Percentiles rank a stretch among this genome's conserved stretches.
Conservation (phyloP, 23 tunicate genomes). For the Trididemnum nubilum region DNA sequence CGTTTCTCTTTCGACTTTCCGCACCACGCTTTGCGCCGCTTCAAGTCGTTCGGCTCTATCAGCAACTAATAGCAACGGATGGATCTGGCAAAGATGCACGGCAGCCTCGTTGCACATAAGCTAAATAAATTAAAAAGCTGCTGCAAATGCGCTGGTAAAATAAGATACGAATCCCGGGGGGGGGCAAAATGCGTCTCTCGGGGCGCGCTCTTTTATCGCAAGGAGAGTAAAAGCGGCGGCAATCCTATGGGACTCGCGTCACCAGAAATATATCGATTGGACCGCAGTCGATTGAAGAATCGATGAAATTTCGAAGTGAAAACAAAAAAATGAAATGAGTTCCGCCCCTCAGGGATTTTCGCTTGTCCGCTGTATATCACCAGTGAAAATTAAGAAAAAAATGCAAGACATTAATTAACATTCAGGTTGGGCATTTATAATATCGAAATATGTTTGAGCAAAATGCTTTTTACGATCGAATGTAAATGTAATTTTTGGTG, state of each 20-base stretch:
- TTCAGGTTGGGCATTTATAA: too few relatives aligned
- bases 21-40: conserved; percentile 26
- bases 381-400: too few relatives aligned
- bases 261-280: background rate
- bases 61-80: conserved; percentile 13
- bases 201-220: background rate
- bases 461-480: too few relatives aligned
- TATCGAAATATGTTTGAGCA: too few relatives aligned
- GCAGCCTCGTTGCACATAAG: conserved; percentile 38
- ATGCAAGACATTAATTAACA: too few relatives aligned
- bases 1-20: conserved; percentile 6
- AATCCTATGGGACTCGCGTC: conserved; percentile 1
- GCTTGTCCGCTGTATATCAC: too few relatives aligned
- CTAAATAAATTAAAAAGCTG: background rate
- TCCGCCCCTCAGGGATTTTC: too few relatives aligned
- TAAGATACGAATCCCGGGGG: conserved; percentile 1
- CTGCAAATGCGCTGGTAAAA: background rate
- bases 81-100: conserved; percentile 3
- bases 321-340: too few relatives aligned
- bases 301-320: background rate
- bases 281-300: background rate
- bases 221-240: background rate
- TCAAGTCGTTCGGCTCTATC: conserved; percentile 21
- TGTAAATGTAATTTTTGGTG: too few relatives aligned
- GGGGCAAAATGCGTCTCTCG: background rate